Base-by-base conservation (phyloP, 2,113 vertebrate genomes). In the Cinclus cinclus region DNA sequence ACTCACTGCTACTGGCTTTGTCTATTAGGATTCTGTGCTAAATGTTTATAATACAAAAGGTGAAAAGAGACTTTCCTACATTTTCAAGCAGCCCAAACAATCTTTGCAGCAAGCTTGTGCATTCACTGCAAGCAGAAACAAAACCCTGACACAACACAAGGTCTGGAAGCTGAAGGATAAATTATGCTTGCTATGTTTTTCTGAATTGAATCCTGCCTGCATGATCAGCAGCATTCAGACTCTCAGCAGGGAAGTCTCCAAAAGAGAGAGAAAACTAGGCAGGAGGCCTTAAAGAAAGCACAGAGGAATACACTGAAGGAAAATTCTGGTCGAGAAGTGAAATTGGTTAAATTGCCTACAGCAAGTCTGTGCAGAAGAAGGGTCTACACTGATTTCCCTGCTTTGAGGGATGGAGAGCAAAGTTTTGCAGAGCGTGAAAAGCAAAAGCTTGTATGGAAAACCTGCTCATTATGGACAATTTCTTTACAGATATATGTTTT, bases 181-280 rank as follows among this genome's bases (percentile, higher is more conserved):
- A 95, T 95, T 89, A 82, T 64, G 24, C 84, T 94, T 85, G 90
- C 93, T 94, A 89, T 81, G 89, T 92, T 94, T 83, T 85, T 71
- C 80, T 95, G 90, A 94, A 81, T 76, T 79, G 82, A 92, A 91
- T 95, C 80, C 68, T 89, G 69, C 50, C 73, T 80, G 33, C 91
- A 68, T 50, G 87, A 96, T 87, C 94, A 94, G 84, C 49, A 94
- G 78, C 76, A 96, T 94, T 96, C 83, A 95, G 64, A 44, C 31
- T 94, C 92, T 49, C 35, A 8, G 88, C 88, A 94, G 94, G 94
- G 83, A 87, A 75, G 50, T 59, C 80, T 91, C 87, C 89, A 87
- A 83, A 92, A 89, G 83, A 85, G 88, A 95, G 56, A 37, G 11
- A 53, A 92, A 92, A 46, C 39, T 15, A 85, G 41, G 93, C 52